Conservation (phyloP, 2,797 vertebrate genomes). For the Loriculus beryllinus region DNA sequence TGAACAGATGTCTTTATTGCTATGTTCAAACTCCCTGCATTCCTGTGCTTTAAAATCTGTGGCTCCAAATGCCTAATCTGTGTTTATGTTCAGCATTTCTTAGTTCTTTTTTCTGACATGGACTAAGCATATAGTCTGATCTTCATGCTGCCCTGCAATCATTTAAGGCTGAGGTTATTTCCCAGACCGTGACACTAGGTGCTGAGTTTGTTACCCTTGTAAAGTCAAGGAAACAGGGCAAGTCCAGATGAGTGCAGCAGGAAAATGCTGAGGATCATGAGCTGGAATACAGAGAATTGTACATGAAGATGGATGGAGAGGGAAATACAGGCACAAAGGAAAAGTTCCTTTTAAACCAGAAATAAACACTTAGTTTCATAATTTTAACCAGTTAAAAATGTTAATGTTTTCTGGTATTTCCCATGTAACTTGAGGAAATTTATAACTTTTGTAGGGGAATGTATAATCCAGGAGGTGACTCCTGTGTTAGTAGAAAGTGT, state of each 20-base stretch:
- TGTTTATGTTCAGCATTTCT: neutral
- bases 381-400: neutral
- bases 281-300: neutral
- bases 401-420: neutral
- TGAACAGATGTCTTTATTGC: neutral
- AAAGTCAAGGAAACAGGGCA: neutral
- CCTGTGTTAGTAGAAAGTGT: neutral
- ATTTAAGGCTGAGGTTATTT: neutral
- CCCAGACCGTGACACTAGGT: fast-evolving
- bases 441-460: neutral
- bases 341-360: neutral
- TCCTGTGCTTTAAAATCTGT: neutral
- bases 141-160: fast-evolving
- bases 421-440: fast-evolving
- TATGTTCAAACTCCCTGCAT: neutral
- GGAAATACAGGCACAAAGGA: neutral
- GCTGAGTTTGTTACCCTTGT: neutral
- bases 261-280: neutral
- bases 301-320: neutral
- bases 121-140: neutral
- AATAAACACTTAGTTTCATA: neutral
- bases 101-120: neutral
- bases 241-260: neutral
- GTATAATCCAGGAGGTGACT: neutral
- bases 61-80: neutral